Conservation (phyloP, 2,797 vertebrate species). For the Aulostomus chinensis region DNA sequence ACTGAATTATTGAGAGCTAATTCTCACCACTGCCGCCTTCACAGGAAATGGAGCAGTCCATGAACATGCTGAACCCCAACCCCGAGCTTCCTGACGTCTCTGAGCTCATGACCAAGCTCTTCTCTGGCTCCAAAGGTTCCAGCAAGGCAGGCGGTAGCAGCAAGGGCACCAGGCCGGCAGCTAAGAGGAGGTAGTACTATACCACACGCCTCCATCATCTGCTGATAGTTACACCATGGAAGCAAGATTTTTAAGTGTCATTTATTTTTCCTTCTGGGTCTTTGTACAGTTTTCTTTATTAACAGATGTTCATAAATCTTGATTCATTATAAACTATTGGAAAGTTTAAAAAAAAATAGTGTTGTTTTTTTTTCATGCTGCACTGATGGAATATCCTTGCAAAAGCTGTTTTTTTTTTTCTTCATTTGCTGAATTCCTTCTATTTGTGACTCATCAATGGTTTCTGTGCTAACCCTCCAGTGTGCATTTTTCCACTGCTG, state of each 20-base stretch:
- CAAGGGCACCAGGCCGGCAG: constrained; percentile 90
- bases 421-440: constrained; percentile 40
- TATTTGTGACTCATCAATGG: constrained; percentile 32
- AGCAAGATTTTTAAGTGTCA: constrained; percentile 65
- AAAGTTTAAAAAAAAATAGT: constrained; percentile 12
- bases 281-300: constrained; percentile 71
- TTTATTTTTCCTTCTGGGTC: constrained; percentile 39
- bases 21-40: constrained; percentile 6
- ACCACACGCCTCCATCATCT: constrained; percentile 1
- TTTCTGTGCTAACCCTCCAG: constrained; percentile 56
- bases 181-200: constrained; percentile 95
- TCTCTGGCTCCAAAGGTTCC: constrained; percentile 93
- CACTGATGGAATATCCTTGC: constrained; percentile 54
- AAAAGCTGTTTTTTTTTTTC: constrained; percentile 40
- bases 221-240: constrained; percentile 39
- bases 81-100: constrained; percentile 98
- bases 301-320: constrained; percentile 54
- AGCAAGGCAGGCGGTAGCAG: constrained; percentile 91
- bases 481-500: constrained; percentile 72
- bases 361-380: constrained; percentile 37
- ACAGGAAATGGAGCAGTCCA: constrained; percentile 99
- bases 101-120: constrained; percentile 98
- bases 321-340: constrained; percentile 49
- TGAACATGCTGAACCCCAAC: constrained; percentile 99
- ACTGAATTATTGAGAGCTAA: background rate